Evolutionary conservation across 2,888 invertebrate species (phyloP).

Genomic region (Epinotia nisella): DNA sequence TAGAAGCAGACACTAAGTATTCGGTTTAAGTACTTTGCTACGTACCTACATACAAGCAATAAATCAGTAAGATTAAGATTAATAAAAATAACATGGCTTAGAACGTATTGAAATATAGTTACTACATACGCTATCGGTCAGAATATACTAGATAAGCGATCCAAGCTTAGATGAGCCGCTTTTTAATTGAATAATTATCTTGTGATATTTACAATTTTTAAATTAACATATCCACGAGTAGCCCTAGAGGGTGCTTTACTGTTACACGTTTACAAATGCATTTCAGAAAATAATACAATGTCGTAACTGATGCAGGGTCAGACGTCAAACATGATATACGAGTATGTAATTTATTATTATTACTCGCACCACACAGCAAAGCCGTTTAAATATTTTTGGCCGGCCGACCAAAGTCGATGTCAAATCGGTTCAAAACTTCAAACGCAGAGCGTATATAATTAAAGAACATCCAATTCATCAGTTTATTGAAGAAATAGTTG

Average conservation of each 20-base stretch:
- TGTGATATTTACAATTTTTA: background rate
- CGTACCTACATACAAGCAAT: too few species aligned
- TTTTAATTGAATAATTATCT: background rate
- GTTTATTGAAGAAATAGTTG: too few species aligned
- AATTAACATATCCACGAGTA: background rate
- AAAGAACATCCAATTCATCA: background rate
- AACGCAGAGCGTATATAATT: background rate
- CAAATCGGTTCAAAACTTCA: background rate
- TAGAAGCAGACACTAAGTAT: background rate
- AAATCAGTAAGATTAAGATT: constrained; percentile 9
- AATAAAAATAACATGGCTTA: background rate
- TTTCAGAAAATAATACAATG: too few species aligned
- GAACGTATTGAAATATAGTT: background rate
- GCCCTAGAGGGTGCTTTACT: too few species aligned
- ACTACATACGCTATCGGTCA: constrained; percentile 20
- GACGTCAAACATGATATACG: too few species aligned
- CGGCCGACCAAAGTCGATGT: background rate
- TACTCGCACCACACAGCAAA: background rate
- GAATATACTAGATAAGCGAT: constrained; percentile 22
- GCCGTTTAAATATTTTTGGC: background rate
- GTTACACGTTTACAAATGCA: too few species aligned
- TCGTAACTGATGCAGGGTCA: too few species aligned
- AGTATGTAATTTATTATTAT: background rate
- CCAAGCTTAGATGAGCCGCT: constrained; percentile 30
- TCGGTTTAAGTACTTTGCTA: background rate